phyloP scores from a whole-genome alignment of 1,140 invertebrate species.

The Drosophila trapezifrons region DNA sequence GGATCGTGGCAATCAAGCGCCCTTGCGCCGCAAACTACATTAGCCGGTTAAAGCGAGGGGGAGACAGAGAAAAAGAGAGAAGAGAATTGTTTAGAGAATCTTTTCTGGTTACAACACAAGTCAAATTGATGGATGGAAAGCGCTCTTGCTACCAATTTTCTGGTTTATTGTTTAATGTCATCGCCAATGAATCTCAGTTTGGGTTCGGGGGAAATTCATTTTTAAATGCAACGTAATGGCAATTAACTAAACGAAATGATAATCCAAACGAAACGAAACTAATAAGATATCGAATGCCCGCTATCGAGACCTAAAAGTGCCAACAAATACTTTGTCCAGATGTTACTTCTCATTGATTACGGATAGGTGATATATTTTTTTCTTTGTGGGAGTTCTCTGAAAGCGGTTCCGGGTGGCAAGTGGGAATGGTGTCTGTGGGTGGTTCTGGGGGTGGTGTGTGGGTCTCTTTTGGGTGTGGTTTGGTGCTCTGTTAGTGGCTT shows the following conservation, averaged over 20 bases:
- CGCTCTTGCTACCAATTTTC: slow-evolving; percentile 56
- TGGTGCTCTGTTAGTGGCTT: slow-evolving; percentile 56
- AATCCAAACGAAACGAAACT: slow-evolving; percentile 17
- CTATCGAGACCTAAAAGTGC: slow-evolving; percentile 48
- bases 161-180: slow-evolving; percentile 27
- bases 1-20: slow-evolving; percentile 82
- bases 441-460: slow-evolving; percentile 17
- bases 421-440: slow-evolving; percentile 27
- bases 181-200: slow-evolving; percentile 78
- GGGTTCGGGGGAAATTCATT: slow-evolving; percentile 82
- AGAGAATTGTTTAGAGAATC: slow-evolving; percentile 59
- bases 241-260: slow-evolving; percentile 26
- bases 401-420: slow-evolving; percentile 36
- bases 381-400: slow-evolving; percentile 39
- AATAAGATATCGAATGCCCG: slow-evolving; percentile 31
- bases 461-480: slow-evolving; percentile 37
- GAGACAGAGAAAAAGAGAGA: slow-evolving; percentile 66
- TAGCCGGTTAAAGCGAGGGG: slow-evolving; percentile 47
- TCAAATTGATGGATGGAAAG: slow-evolving; percentile 34
- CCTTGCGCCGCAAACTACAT: slow-evolving; percentile 78
- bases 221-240: slow-evolving; percentile 71
- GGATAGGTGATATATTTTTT: slow-evolving; percentile 38
- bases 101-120: slow-evolving; percentile 38
- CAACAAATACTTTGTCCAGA: slow-evolving; percentile 42
- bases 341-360: slow-evolving; percentile 34